Conservation (phyloP, 2,113 vertebrate genomes). For the Electrona antarctica region DNA sequence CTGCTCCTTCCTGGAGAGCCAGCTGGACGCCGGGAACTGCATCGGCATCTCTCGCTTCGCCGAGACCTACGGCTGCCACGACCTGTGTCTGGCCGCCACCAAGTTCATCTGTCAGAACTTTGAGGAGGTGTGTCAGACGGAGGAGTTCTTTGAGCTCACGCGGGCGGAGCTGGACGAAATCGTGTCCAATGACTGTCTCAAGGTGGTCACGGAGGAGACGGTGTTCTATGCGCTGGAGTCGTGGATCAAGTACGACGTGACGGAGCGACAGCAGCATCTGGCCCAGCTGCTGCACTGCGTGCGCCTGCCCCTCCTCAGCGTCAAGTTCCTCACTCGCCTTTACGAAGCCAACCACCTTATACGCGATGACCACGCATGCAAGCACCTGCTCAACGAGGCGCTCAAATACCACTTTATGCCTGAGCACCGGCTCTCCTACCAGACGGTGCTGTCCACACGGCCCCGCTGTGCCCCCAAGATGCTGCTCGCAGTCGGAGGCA, state of each 20-base stretch:
- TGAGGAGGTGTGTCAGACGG: constrained; percentile 94
- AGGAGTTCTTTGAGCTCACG: constrained; percentile 96
- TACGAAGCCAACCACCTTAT: constrained; percentile 99
- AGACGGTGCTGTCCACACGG: constrained; percentile 89
- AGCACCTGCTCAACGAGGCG: constrained; percentile 96
- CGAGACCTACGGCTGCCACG: constrained; percentile 95
- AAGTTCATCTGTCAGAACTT: constrained; percentile 98
- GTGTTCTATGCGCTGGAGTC: constrained; percentile 95
- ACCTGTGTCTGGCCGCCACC: constrained; percentile 91
- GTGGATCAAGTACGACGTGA: constrained; percentile 96
- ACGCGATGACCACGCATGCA: constrained; percentile 95
- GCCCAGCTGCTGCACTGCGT: constrained; percentile 94
- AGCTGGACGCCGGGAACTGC: constrained; percentile 96
- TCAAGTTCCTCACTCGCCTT: constrained; percentile 94
- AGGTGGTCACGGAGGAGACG: constrained; percentile 92
- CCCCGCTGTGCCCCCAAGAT: constrained; percentile 96
- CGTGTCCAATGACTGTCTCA: constrained; percentile 95
- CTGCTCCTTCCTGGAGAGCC: constrained; percentile 94
- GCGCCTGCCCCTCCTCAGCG: constrained; percentile 92
- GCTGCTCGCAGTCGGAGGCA: constrained; percentile 95
- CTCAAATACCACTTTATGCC: constrained; percentile 99
- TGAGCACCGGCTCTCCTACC: constrained; percentile 95
- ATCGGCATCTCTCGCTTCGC: constrained; percentile 98
- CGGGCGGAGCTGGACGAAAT: constrained; percentile 94
- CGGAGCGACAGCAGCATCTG: constrained; percentile 92